Evolutionary conservation across 2,888 invertebrate species (phyloP).

Genomic region (Escarpia spicata): DNA sequence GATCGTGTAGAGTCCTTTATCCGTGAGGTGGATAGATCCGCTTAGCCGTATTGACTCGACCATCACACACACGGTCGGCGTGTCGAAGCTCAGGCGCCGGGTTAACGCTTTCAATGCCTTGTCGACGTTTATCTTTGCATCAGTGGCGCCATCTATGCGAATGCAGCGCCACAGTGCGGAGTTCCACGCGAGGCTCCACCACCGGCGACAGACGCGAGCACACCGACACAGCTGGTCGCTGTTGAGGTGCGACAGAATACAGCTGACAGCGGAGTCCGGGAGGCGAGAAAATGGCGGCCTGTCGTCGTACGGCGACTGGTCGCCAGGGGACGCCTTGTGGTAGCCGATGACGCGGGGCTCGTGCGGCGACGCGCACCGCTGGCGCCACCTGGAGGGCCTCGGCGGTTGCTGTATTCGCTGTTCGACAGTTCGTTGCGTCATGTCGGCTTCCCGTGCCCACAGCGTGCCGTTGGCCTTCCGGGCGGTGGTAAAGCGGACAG

Average conservation of each 20-base stretch:
- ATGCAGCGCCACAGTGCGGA: conserved; percentile 80
- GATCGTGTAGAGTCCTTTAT: conserved; percentile 80
- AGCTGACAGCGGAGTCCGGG: conserved; percentile 76
- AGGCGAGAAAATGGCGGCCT: conserved; percentile 56
- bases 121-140: conserved; percentile 74
- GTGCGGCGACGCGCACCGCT: conserved; percentile 34
- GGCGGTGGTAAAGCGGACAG: background rate
- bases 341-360: conserved; percentile 35
- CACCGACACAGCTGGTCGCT: conserved; percentile 78
- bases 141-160: conserved; percentile 68
- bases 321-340: conserved; percentile 39
- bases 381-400: conserved; percentile 3
- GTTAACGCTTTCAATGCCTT: conserved; percentile 72
- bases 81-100: conserved; percentile 74
- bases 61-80: conserved; percentile 76
- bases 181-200: conserved; percentile 82
- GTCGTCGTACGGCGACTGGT: conserved; percentile 50
- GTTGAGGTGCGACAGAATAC: conserved; percentile 77
- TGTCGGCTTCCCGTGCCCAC: background rate
- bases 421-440: background rate
- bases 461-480: background rate
- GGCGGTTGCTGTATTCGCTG: background rate
- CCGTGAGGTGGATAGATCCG: conserved; percentile 79
- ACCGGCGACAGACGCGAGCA: conserved; percentile 80
- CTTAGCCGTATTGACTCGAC: conserved; percentile 76